A percentile compares a stretch with the other conserved stretches of the same genome.
Conservation (phyloP, 2,113 vertebrate genomes). For the Centropus bengalensis region DNA sequence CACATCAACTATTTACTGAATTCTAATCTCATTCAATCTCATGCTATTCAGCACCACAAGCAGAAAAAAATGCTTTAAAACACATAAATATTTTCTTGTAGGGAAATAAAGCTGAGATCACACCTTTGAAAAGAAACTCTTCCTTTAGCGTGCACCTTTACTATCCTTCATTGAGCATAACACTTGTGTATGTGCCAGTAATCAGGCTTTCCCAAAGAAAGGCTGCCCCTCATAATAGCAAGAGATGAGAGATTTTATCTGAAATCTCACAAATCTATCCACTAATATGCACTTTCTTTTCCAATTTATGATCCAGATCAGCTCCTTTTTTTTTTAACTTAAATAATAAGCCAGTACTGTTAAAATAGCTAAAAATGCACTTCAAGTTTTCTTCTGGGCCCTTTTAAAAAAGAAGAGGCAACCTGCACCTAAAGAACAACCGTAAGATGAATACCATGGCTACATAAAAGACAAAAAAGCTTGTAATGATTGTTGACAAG, state of each 20-base stretch:
- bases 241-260: conserved; percentile 14
- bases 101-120: not conserved
- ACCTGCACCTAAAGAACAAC: not conserved
- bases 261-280: not conserved
- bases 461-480: not conserved
- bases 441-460: not conserved
- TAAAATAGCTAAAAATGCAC: not conserved
- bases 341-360: not conserved
- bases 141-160: not conserved
- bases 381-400: not conserved
- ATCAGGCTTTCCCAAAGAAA: not conserved
- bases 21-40: not conserved
- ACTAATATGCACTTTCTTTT: not conserved
- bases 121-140: not conserved
- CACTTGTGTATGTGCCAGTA: not conserved
- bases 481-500: not conserved
- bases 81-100: not conserved
- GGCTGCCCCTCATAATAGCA: conserved; percentile 2
- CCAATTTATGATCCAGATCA: not conserved
- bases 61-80: not conserved
- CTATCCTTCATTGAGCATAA: not conserved
- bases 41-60: not conserved
- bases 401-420: not conserved
- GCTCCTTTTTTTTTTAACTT: not conserved
- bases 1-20: not conserved